phyloP scores from a whole-genome alignment of 1,140 invertebrate species.

The Sinonovacula constricta region DNA sequence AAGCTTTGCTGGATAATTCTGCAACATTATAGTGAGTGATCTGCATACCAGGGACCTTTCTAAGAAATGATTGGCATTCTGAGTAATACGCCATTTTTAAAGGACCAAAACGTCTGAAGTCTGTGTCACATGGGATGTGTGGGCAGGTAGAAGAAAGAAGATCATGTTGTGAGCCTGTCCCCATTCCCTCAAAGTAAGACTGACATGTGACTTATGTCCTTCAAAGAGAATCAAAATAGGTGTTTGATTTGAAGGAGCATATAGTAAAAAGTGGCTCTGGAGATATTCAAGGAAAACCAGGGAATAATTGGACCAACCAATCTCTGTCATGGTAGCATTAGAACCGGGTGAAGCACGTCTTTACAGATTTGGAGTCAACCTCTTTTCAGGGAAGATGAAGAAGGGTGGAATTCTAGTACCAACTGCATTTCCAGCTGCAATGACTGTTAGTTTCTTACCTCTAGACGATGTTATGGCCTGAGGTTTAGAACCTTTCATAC shows the following conservation, averaged over 20 bases:
- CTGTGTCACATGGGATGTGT: conserved; percentile 22
- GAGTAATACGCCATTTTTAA: conserved; percentile 13
- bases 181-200: conserved; percentile 18
- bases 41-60: conserved; percentile 6
- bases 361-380: conserved; percentile 66
- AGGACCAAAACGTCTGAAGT: conserved; percentile 23
- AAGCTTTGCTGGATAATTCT: background rate
- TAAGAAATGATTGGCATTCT: conserved; percentile 24
- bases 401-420: conserved; percentile 72
- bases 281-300: conserved; percentile 30
- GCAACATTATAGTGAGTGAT: background rate
- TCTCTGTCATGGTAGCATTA: conserved; percentile 17
- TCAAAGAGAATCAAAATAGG: conserved; percentile 16
- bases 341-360: conserved; percentile 18
- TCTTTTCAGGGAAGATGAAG: conserved; percentile 76
- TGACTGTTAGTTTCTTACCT: conserved; percentile 77
- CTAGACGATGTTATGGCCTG: conserved; percentile 73
- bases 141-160: conserved; percentile 17
- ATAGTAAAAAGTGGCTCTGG: conserved; percentile 19
- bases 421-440: conserved; percentile 73
- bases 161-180: conserved; percentile 14
- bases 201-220: conserved; percentile 36
- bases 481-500: conserved; percentile 36
- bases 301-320: conserved; percentile 45
- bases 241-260: conserved; percentile 20